phyloP scores from a whole-genome alignment of 2,888 invertebrate genomes.

The Allolobophora icterica region DNA sequence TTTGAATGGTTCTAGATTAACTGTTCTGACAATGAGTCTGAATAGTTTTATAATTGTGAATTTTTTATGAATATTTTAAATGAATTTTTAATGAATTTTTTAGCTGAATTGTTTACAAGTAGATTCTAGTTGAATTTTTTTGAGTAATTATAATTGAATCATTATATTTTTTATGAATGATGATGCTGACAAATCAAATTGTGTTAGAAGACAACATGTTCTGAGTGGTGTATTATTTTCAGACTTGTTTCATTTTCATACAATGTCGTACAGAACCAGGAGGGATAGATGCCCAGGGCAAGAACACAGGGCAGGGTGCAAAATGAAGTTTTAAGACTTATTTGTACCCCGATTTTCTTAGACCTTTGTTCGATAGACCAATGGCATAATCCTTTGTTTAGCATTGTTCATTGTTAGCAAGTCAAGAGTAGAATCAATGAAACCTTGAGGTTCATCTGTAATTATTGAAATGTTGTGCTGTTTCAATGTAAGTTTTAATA shows the following conservation, averaged over 20 bases:
- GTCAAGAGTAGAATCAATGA: no score
- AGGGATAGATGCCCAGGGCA: neutral
- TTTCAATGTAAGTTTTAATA: no score
- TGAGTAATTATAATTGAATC: neutral
- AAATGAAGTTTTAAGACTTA: neutral
- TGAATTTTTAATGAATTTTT: neutral
- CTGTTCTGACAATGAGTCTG: neutral
- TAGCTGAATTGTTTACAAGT: neutral
- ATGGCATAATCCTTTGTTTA: neutral
- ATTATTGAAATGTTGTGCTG: no score
- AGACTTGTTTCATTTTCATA: neutral
- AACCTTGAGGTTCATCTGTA: no score
- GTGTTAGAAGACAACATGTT: neutral
- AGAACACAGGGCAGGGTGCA: neutral
- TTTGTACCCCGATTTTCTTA: neutral
- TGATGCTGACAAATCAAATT: neutral
- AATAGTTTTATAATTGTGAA: neutral
- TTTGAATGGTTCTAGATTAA: no score
- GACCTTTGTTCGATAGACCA: neutral
- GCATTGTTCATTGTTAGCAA: no score
- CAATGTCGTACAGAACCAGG: neutral
- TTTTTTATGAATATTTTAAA: neutral
- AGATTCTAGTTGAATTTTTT: neutral
- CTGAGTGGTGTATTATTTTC: neutral
- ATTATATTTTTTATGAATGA: neutral